Evolutionary conservation across 2,797 vertebrate species (phyloP).

Genomic region (Gymnodraco acuticeps): DNA sequence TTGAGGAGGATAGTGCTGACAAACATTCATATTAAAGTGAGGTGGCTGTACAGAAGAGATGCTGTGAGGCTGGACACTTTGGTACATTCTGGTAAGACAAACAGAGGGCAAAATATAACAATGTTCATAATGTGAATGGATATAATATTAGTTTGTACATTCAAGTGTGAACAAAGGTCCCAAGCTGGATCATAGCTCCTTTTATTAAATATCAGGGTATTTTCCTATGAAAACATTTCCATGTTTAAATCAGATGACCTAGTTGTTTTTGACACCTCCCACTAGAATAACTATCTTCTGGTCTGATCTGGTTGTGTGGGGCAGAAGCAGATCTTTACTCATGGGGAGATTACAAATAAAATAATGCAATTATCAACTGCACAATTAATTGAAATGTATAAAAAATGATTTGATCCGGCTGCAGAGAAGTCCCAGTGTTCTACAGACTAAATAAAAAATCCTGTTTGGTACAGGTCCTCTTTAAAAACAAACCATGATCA

Average conservation of each 20-base stretch:
- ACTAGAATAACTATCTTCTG: background rate
- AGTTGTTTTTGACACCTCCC: constrained; percentile 1
- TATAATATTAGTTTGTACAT: background rate
- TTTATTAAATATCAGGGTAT: background rate
- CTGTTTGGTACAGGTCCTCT: background rate
- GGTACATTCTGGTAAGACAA: constrained; percentile 90
- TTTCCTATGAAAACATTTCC: background rate
- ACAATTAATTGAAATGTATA: background rate
- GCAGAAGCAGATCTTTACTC: background rate
- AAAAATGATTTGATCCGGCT: background rate
- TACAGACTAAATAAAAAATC: no score
- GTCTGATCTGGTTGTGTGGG: background rate
- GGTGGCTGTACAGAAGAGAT: constrained; percentile 50
- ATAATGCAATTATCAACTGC: background rate
- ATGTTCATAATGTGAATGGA: background rate
- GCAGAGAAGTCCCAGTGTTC: no score
- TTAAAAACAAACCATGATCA: constrained; percentile 4
- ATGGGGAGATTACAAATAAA: background rate
- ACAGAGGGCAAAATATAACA: constrained; percentile 15
- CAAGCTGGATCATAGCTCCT: background rate
- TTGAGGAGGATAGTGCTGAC: constrained; percentile 50
- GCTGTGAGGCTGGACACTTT: constrained; percentile 79
- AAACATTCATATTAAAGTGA: constrained; percentile 68
- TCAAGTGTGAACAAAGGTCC: constrained; percentile 26
- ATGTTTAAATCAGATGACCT: background rate